Conservation (phyloP, 2,113 vertebrate genomes). For the Actenoides lindsayi region DNA sequence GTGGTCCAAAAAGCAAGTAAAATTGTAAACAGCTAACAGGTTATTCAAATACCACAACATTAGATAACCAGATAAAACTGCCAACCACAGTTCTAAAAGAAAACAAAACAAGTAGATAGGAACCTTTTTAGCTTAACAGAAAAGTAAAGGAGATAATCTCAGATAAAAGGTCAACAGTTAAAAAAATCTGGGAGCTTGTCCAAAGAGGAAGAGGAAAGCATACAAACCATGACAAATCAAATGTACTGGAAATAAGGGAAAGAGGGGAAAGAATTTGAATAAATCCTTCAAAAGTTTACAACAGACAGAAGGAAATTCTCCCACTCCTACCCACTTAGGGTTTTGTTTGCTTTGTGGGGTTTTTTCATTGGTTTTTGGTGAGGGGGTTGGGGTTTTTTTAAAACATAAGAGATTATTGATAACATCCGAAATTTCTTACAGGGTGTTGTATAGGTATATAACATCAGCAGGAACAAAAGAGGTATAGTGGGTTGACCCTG, state of each 20-base stretch:
- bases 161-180: neutral
- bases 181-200: neutral
- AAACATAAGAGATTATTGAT: neutral
- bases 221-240: neutral
- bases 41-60: neutral
- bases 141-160: neutral
- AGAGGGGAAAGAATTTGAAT: neutral
- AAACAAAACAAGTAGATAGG: neutral
- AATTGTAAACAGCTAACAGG: neutral
- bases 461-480: neutral
- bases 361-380: rapidly evolving
- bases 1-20: neutral
- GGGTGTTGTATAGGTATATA: neutral
- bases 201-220: neutral
- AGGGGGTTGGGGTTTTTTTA: neutral
- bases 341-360: neutral
- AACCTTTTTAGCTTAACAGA: neutral
- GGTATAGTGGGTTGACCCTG: neutral
- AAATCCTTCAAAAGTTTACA: neutral
- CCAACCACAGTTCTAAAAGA: neutral
- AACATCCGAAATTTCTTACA: neutral
- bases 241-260: neutral
- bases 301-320: neutral
- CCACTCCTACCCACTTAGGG: rapidly evolving
- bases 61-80: neutral